These are phyloP conservation scores for Pterophyllum scalare DNA, from an alignment of 2,113 vertebrate species.

Conservation along the genomic window DNA sequence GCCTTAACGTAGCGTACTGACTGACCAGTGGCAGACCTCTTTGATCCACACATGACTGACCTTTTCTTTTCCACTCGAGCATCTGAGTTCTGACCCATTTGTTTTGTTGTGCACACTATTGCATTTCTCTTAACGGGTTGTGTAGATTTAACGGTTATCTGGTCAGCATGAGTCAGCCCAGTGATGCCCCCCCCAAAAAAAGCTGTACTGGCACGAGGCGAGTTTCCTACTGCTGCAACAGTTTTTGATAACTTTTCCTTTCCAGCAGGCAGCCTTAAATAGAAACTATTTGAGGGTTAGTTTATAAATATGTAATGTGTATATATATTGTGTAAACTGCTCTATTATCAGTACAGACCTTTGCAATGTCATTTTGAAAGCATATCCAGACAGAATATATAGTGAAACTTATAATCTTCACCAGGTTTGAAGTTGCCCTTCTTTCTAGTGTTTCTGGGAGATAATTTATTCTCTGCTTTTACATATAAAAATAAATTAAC, in stretches of 20 bases:
- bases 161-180: slow-evolving; percentile 6
- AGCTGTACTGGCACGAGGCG: slow-evolving; percentile 25
- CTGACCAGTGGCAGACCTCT: slow-evolving; percentile 7
- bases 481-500: slow-evolving; percentile 8
- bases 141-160: not conserved
- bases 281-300: slow-evolving; percentile 40
- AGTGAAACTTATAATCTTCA: slow-evolving; percentile 17
- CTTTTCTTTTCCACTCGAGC: slow-evolving; percentile 6
- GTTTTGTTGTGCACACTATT: slow-evolving; percentile 22
- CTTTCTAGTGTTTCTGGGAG: slow-evolving; percentile 35
- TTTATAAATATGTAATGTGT: slow-evolving; percentile 66
- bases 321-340: slow-evolving; percentile 60
- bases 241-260: slow-evolving; percentile 55
- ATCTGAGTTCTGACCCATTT: not conserved
- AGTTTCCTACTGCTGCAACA: slow-evolving; percentile 31
- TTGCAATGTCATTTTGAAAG: slow-evolving; percentile 44
- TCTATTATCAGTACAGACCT: slow-evolving; percentile 52
- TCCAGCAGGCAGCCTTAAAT: slow-evolving; percentile 66
- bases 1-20: slow-evolving; percentile 69
- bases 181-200: not conserved
- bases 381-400: slow-evolving; percentile 42
- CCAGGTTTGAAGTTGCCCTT: slow-evolving; percentile 19
- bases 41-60: slow-evolving; percentile 7
- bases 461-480: slow-evolving; percentile 46
- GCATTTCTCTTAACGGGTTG: not conserved